Conservation (phyloP, 2,113 vertebrate genomes). For the Xerus inauris region DNA sequence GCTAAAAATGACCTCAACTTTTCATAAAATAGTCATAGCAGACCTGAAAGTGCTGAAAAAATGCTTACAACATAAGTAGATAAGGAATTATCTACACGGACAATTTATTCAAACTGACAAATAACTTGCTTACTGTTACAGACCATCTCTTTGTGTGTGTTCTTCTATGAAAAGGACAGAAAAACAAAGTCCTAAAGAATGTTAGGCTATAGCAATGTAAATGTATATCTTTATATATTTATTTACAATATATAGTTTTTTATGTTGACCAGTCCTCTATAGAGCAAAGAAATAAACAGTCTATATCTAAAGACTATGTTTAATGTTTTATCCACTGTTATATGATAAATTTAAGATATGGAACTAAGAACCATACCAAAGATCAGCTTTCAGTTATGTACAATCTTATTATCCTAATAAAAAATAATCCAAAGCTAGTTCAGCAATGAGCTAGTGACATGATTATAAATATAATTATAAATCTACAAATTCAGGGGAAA, state of each 20-base stretch:
- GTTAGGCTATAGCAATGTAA: background rate
- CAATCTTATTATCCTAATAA: background rate
- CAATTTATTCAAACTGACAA: background rate
- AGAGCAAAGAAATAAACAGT: background rate
- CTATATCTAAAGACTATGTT: background rate
- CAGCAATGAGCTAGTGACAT: background rate
- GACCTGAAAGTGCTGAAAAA: background rate
- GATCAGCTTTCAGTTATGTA: background rate
- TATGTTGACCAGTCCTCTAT: background rate
- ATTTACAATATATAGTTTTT: background rate
- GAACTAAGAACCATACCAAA: background rate
- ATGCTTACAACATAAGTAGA: background rate
- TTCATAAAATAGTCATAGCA: background rate
- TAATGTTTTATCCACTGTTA: background rate
- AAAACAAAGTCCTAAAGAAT: background rate
- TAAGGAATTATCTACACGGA: background rate
- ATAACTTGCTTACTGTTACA: background rate
- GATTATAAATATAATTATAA: background rate
- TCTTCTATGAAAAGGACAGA: background rate
- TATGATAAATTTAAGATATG: background rate
- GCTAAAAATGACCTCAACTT: background rate
- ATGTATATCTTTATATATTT: background rate
- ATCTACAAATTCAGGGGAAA: background rate
- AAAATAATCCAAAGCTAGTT: conserved; percentile 4
- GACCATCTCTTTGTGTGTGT: background rate